Base-by-base conservation (phyloP, 2,113 vertebrate species). In the Hucho hucho region DNA sequence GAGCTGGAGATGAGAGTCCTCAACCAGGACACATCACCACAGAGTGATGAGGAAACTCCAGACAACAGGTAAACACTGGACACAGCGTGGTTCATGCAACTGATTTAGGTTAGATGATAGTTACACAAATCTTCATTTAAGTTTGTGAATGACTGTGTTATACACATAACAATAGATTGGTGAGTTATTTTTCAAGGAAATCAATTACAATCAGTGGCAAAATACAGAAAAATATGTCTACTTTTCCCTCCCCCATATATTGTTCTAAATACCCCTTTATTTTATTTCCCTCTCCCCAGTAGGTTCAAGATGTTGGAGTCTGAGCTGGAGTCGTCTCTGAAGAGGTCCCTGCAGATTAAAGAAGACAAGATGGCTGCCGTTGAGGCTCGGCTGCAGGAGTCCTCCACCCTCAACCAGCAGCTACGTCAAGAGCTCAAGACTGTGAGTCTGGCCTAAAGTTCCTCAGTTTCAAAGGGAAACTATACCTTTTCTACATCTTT, bases 301-400 rank as follows among this genome's bases (percentile, higher is more conserved):
- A 97, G 96, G 83, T 96, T 97, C 83, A 96, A 95, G 89, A 94
- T 97, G 90, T 89, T 99, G 84, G 97, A 98, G 89, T 97, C 95
- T 61, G 96, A 96, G 82, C 87, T 99, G 83, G 96, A 97, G 91
- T 95, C 93, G 0, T 97, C 96, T 0, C 87, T 98, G 64, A 98
- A 97, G 85, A 96, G 93, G 77, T 97, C 97, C n/a, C 93, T 99
- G 4, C 95, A 96, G 93, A 97, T 99, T 83, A 98, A 98, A 92
- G 95, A 96, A 69, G 96, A 99, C 89, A 98, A 99, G 92, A 96
- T 98, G 79, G 94, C 95, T 43, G 93, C 96, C 81, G 89, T 99
- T 81, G 96, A 98, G 83, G 95, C 95, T 82, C 95, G 95, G 81
- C 92, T 99, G 75, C 95, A 95, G 86, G 97, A 99, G 83, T 98